These are phyloP conservation scores for Circaetus gallicus DNA, from an alignment of 2,113 vertebrate genomes.

Conservation along the genomic window DNA sequence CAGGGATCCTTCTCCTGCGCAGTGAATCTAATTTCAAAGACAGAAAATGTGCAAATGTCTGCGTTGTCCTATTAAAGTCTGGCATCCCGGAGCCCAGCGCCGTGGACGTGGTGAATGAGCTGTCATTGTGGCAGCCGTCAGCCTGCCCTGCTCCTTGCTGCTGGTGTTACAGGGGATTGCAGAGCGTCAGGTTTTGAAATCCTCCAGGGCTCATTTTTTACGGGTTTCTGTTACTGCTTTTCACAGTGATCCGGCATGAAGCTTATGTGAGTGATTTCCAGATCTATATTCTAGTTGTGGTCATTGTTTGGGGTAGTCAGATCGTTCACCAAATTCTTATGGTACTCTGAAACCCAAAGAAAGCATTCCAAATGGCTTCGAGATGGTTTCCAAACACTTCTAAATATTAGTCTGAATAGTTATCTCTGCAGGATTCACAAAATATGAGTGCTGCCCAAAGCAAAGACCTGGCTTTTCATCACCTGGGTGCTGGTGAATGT, in stretches of 20 bases:
- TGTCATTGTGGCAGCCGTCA: rapidly evolving
- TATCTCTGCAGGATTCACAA: not conserved
- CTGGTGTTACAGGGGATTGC: not conserved
- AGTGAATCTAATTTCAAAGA: not conserved
- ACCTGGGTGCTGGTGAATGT: not conserved
- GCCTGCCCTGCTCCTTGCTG: not conserved
- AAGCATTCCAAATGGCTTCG: not conserved
- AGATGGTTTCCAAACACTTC: not conserved
- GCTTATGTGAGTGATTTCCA: not conserved
- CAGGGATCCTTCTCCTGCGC: not conserved
- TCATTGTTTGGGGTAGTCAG: not conserved
- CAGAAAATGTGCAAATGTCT: not conserved
- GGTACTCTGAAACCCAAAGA: slow-evolving; percentile 15
- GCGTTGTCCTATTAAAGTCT: not conserved
- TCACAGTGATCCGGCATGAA: not conserved
- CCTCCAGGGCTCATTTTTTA: not conserved
- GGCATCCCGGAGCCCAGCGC: not conserved
- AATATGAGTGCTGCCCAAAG: not conserved
- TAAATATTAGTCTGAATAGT: not conserved
- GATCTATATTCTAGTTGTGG: not conserved
- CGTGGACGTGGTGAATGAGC: not conserved
- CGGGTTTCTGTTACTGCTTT: not conserved
- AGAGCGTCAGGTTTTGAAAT: not conserved
- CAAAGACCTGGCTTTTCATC: not conserved
- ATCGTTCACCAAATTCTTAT: not conserved